Evolutionary conservation across 2,113 vertebrate genomes (phyloP).

Genomic region (Raja brachyura): DNA sequence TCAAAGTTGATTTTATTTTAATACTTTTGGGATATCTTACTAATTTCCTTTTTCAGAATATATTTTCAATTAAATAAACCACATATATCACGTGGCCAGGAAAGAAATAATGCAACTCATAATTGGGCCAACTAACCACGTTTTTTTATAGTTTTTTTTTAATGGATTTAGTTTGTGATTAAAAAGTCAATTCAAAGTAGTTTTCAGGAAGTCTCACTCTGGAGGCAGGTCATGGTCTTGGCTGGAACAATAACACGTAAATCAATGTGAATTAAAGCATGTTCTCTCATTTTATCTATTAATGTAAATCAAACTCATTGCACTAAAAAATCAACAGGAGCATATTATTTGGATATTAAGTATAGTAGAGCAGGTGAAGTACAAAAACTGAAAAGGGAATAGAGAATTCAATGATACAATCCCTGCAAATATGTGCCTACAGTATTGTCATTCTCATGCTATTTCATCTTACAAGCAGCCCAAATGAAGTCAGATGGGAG

Average conservation of each 20-base stretch:
- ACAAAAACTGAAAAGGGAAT: slow-evolving; percentile 21
- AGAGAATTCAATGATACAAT: not conserved
- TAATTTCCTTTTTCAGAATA: not conserved
- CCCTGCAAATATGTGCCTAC: not conserved
- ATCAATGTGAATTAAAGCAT: not conserved
- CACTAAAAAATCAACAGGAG: not conserved
- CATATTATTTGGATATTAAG: not conserved
- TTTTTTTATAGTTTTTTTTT: not conserved
- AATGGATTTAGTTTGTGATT: not conserved
- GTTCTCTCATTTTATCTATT: not conserved
- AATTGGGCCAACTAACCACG: not conserved
- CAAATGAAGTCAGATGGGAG: slow-evolving; percentile 27
- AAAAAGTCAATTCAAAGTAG: not conserved
- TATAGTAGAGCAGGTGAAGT: not conserved
- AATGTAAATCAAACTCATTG: not conserved
- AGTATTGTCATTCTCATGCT: slow-evolving; percentile 21
- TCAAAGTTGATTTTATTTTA: not conserved
- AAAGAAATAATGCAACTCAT: not conserved
- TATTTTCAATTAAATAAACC: not conserved
- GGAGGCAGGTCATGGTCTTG: not conserved
- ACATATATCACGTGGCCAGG: not conserved
- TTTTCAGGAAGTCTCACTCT: not conserved
- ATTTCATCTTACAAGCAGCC: slow-evolving; percentile 14
- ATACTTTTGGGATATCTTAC: not conserved
- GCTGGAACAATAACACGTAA: not conserved